A percentile compares a stretch with the other conserved stretches of the same genome.
Conservation (phyloP, 2,888 invertebrate genomes). For the Hypomecis punctinalis region DNA sequence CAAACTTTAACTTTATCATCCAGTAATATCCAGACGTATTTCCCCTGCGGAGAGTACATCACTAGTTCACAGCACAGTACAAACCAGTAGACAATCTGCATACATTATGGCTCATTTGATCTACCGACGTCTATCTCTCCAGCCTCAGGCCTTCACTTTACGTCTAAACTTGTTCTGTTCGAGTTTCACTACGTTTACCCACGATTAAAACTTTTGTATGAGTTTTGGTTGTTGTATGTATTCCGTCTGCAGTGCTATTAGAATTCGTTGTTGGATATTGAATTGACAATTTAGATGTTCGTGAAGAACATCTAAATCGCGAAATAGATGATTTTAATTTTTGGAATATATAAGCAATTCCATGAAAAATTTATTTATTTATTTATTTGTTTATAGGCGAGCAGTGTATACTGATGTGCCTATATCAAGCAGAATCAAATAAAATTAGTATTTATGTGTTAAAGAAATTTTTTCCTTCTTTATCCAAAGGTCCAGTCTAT, state of each 20-base stretch:
- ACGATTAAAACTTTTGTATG: conserved; percentile 15
- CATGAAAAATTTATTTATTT: too few relatives aligned
- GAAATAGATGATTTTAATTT: too few relatives aligned
- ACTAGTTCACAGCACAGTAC: conserved; percentile 7
- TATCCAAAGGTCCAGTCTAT: too few relatives aligned
- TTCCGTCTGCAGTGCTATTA: neutral
- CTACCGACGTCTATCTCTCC: conserved; percentile 8
- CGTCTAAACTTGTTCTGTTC: conserved; percentile 11
- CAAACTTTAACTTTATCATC: conserved; percentile 16
- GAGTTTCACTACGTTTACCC: conserved; percentile 5
- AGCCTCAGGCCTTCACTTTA: conserved; percentile 10
- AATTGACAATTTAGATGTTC: neutral
- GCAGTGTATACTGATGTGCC: too few relatives aligned
- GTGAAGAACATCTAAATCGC: too few relatives aligned
- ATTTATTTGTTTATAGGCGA: too few relatives aligned
- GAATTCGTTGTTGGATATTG: neutral
- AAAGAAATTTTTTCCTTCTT: too few relatives aligned
- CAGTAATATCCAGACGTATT: conserved; percentile 30
- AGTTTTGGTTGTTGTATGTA: neutral
- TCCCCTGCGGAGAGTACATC: conserved; percentile 31
- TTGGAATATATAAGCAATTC: too few relatives aligned
- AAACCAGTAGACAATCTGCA: conserved; percentile 20
- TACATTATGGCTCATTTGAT: conserved; percentile 11
- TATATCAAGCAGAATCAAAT: too few relatives aligned
- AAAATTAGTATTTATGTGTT: too few relatives aligned